These are phyloP conservation scores for Irena cyanogastra DNA, from an alignment of 2,113 vertebrate species.

Conservation along the genomic window DNA sequence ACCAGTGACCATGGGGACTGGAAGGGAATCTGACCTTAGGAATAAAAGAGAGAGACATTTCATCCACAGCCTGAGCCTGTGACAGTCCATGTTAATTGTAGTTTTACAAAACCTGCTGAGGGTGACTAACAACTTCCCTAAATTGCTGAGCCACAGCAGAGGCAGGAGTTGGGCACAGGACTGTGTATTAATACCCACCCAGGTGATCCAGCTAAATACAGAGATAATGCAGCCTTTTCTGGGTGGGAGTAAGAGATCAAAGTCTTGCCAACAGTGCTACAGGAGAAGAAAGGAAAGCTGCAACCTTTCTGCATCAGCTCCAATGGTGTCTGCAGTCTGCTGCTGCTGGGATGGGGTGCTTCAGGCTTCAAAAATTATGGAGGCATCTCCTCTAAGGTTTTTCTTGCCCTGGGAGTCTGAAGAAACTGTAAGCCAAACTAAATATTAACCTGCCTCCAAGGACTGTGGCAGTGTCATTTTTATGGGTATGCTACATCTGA, in stretches of 20 bases:
- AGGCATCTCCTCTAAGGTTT: background rate
- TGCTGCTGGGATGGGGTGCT: background rate
- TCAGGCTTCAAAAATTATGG: background rate
- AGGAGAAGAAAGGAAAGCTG: background rate
- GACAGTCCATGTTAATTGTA: background rate
- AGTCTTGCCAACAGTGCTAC: rapidly evolving
- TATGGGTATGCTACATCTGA: rapidly evolving
- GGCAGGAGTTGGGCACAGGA: background rate
- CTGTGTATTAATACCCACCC: background rate
- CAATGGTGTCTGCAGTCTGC: background rate
- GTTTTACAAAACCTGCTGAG: background rate
- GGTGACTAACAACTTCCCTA: background rate
- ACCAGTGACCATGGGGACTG: background rate
- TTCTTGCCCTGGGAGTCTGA: background rate
- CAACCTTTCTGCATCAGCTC: background rate
- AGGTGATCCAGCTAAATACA: background rate
- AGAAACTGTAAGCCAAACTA: background rate
- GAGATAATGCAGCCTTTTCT: background rate
- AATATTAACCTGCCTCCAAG: background rate
- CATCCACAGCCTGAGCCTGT: background rate
- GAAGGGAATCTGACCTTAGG: background rate
- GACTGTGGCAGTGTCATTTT: background rate
- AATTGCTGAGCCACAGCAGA: background rate
- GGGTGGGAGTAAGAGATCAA: background rate
- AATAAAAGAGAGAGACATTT: background rate